Conservation (phyloP, 2,888 invertebrate species). For the Agriopis marginaria region DNA sequence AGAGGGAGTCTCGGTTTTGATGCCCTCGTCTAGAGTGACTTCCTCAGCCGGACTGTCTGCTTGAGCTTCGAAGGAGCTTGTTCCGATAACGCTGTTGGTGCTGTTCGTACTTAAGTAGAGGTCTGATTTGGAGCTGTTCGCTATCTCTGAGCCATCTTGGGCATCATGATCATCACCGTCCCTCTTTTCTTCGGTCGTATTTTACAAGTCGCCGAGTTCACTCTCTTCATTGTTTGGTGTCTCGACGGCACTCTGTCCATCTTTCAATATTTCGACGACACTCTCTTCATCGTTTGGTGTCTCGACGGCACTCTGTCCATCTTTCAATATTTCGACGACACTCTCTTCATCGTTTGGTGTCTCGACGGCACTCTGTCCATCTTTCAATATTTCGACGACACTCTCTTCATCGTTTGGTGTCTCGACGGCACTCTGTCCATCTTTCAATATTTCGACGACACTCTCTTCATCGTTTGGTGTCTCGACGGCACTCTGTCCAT, state of each 20-base stretch:
- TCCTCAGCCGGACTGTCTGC: slow-evolving; percentile 53
- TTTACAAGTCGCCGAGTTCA: not conserved
- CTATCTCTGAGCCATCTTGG: slow-evolving; percentile 45
- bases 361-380: not conserved
- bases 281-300: not conserved
- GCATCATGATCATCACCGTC: slow-evolving; percentile 18
- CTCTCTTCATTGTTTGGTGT: not conserved
- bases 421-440: not conserved
- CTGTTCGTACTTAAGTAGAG: slow-evolving; percentile 74
- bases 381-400: not conserved
- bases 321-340: not conserved
- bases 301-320: not conserved
- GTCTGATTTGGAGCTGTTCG: slow-evolving; percentile 65
- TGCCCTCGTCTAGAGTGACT: not conserved
- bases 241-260: not conserved
- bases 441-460: not conserved
- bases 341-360: not conserved
- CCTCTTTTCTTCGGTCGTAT: slow-evolving; percentile 9
- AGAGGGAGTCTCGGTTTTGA: slow-evolving; percentile 28
- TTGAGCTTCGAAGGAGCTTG: slow-evolving; percentile 63
- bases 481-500: not conserved
- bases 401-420: not conserved
- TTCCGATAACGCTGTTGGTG: slow-evolving; percentile 75
- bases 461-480: not conserved
- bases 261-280: not conserved